A percentile compares a stretch with the other conserved stretches of the same genome.
These are phyloP conservation scores for Lepisosteus oculatus DNA, from an alignment of 2,113 vertebrate genomes.

Conservation along the genomic window DNA sequence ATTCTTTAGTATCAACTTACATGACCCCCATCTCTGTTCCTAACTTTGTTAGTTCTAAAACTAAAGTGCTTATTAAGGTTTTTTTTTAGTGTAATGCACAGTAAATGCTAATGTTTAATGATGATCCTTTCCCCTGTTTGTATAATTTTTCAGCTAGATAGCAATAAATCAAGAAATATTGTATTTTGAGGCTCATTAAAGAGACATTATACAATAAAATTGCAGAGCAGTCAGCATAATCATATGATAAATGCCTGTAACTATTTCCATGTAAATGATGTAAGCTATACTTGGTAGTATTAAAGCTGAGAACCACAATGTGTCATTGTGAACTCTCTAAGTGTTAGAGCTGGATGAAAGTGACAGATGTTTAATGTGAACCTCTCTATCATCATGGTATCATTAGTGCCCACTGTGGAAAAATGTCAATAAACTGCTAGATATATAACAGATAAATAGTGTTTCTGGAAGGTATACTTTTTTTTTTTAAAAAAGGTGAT, in stretches of 20 bases:
- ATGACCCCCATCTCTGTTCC: slow-evolving; percentile 62
- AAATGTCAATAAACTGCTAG: slow-evolving; percentile 47
- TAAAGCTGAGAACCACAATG: slow-evolving; percentile 54
- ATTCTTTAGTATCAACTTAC: slow-evolving; percentile 66
- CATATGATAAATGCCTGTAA: slow-evolving; percentile 71
- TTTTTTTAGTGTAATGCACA: slow-evolving; percentile 31
- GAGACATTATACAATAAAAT: slow-evolving; percentile 71
- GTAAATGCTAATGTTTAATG: slow-evolving; percentile 48
- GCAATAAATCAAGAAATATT: slow-evolving; percentile 77
- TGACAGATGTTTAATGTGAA: slow-evolving; percentile 65
- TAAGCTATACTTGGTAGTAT: slow-evolving; percentile 61
- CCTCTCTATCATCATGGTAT: slow-evolving; percentile 52
- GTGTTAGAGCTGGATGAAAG: slow-evolving; percentile 46
- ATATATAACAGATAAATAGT: slow-evolving; percentile 43
- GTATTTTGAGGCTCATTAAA: slow-evolving; percentile 79
- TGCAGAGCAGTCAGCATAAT: slow-evolving; percentile 66
- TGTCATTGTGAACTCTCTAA: slow-evolving; percentile 59
- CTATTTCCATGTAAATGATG: slow-evolving; percentile 70
- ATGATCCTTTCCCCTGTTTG: slow-evolving; percentile 64
- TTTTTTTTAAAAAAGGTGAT: neutral
- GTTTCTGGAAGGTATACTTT: neutral
- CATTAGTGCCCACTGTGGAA: slow-evolving; percentile 50
- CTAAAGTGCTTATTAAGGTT: slow-evolving; percentile 74
- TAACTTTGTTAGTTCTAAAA: slow-evolving; percentile 70
- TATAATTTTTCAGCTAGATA: slow-evolving; percentile 78